Evolutionary conservation across 1,140 invertebrate genomes (phyloP), one percentile per base, ranked within the genome.

Genomic region (Antheraea pernyi): DNA sequence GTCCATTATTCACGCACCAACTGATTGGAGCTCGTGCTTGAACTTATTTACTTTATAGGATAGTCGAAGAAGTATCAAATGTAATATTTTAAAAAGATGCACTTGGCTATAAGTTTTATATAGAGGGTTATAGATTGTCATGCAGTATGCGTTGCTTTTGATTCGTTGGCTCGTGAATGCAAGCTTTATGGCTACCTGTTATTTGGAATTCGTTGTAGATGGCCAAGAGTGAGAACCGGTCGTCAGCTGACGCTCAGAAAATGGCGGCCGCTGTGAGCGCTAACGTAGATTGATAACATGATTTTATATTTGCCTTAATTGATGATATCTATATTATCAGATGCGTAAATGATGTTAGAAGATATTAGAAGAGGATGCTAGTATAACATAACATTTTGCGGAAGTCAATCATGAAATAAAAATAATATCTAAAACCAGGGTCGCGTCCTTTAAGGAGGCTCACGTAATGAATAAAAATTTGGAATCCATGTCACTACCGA

Each of bases 231-330:
- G 70, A 67, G 65, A 84, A 89, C 87, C 84, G 85, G 87, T 88
- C 66, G 77, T 84, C 87, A 89, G 87, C 87, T 89, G 87, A 85
- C 80, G 78, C 77, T 69, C 70, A 75, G 73, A 80, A 86, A 79
- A 83, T 83, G 80, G 81, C 82, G 77, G 74, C 70, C 69, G 70
- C 59, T 58, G 67, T 74, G 65, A 37, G 72, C 76, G 78, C 76
- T 71, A 72, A 75, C 69, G 48, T 59, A 48, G 59, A 77, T 73
- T 81, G 80, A 84, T 86, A 86, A 82, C 71, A 39, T 76, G 77
- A 83, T 82, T 79, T 53, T 53, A 13, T 53, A 53, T 16, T 13
- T 53, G 0, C 5, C 16, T 53, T 16, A 16, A 60, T 58, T n/a
- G 36, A 42, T n/a, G 36, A 42, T 16, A 59, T 60, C 39, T 0